A percentile compares a stretch with the other conserved stretches of the same genome.
Conservation (phyloP, 2,888 invertebrate species). For the Cerceris ruficornis region DNA sequence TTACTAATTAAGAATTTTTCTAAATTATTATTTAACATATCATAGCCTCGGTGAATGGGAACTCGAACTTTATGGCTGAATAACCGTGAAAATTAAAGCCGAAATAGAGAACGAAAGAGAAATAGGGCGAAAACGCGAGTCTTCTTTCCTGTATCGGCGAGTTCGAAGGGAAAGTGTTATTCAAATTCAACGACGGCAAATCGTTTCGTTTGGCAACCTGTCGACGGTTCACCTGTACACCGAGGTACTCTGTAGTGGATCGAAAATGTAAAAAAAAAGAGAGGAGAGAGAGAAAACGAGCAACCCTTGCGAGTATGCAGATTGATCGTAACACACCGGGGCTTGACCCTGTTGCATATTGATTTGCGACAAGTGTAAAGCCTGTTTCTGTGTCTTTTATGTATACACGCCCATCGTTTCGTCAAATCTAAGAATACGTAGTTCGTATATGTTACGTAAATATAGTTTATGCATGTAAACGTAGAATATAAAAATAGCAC, state of each 20-base stretch:
- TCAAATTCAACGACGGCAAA: not conserved
- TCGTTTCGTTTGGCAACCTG: not conserved
- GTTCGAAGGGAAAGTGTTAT: not conserved
- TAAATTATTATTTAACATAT: too few species aligned
- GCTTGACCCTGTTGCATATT: slow-evolving; percentile 33
- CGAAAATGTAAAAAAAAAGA: slow-evolving; percentile 6
- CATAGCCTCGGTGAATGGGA: too few species aligned
- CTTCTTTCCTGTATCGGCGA: not conserved
- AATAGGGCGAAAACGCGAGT: not conserved
- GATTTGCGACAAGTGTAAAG: slow-evolving; percentile 37
- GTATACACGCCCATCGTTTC: slow-evolving; percentile 6
- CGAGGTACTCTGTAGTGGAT: not conserved
- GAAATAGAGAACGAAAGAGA: too few species aligned
- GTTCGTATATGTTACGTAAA: not conserved
- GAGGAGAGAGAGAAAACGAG: slow-evolving; percentile 8
- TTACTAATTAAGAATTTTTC: too few species aligned
- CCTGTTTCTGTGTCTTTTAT: slow-evolving; percentile 26
- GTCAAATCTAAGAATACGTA: slow-evolving; percentile 5
- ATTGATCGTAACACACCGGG: slow-evolving; percentile 11
- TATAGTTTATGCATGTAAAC: not conserved
- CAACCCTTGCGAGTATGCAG: slow-evolving; percentile 19
- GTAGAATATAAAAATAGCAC: slow-evolving; percentile 8
- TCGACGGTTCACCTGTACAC: not conserved
- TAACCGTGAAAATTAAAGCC: too few species aligned
- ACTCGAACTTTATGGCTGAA: too few species aligned